Base-by-base conservation (phyloP, 1,140 invertebrate genomes). In the Propsilocerus akamusi region DNA sequence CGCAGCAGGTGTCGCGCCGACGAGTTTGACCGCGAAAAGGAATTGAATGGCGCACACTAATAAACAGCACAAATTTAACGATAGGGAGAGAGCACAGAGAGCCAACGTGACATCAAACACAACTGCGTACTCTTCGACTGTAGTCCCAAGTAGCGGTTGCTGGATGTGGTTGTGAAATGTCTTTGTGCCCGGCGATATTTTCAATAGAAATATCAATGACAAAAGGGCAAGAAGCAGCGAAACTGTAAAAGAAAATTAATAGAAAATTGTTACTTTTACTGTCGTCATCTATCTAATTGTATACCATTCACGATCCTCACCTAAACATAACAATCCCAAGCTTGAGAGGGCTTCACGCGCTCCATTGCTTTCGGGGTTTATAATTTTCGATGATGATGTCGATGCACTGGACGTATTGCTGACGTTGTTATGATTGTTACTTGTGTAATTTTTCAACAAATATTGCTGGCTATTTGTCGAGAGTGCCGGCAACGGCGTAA, bases 11-110 rank as follows among this genome's bases (percentile, higher is more conserved):
- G 73, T 79, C 25, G 83, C 81, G 57, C 86, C 82, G 53, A 88
- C 78, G 58, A 95, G 75, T 71, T 92, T 93, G 50, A 92, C 83
- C 23, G 87, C 84, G 64, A 93, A 93, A 56, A 93, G 76, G 71
- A 91, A 92, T 71, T 95, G 90, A 58, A 92, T 89, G 53, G 86
- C 83, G 72, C 89, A 95, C 51, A 95, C 87, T 52, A 95, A 76
- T 30, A 93, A 72, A 63, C 88, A 93, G 69, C 87, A 91, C 14
- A 93, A 72, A 66, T 93, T 88, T 25, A 93, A 67, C 1, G 85
- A 87, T 22, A 93, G 68, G 22, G 88, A 89, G 50, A 93, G 72
- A 10, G 88, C 86, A 60, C 86, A 87, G 52, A 93, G 70, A 5
- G 86, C 87, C 54, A 92, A 70, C 3, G 87, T 89, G 53, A 93